phyloP scores from a whole-genome alignment of 2,113 vertebrate genomes.

The Pelecanus crispus region DNA sequence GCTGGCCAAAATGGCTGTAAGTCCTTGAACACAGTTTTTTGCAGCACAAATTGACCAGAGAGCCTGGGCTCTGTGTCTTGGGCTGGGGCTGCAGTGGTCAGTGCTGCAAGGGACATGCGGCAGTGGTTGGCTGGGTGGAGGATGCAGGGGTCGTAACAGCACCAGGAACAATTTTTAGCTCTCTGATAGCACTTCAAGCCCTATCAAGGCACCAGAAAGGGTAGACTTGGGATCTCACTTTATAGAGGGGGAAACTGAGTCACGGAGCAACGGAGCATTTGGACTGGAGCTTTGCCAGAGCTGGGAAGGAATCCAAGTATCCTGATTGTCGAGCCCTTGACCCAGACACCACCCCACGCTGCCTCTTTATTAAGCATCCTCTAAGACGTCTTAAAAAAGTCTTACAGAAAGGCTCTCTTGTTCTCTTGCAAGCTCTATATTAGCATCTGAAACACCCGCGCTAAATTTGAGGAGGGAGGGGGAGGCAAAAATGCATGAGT shows the following conservation, averaged over 20 bases:
- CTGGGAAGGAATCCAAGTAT: neutral
- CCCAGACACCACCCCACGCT: slow-evolving; percentile 40
- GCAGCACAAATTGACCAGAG: neutral
- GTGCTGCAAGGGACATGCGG: fast-evolving
- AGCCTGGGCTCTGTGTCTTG: neutral
- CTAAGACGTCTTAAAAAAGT: slow-evolving; percentile 35
- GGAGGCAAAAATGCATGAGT: slow-evolving; percentile 24
- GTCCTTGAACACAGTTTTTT: neutral
- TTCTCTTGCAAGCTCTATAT: slow-evolving; percentile 42
- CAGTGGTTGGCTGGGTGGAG: neutral
- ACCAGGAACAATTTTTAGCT: neutral
- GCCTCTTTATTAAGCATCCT: slow-evolving; percentile 59
- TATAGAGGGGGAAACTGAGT: slow-evolving; percentile 29
- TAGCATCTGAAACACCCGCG: slow-evolving; percentile 47
- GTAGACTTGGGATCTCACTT: neutral
- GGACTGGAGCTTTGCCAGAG: neutral
- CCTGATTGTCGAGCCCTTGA: neutral
- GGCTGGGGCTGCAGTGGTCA: neutral
- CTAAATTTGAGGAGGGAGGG: slow-evolving; percentile 35
- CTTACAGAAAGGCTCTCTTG: slow-evolving; percentile 44
- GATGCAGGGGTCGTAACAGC: neutral
- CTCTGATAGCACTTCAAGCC: neutral
- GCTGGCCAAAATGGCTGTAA: fast-evolving
- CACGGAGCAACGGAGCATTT: neutral
- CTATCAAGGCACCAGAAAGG: neutral